These are phyloP conservation scores for Orussus abietinus DNA, from an alignment of 1,140 invertebrate species.

Conservation along the genomic window DNA sequence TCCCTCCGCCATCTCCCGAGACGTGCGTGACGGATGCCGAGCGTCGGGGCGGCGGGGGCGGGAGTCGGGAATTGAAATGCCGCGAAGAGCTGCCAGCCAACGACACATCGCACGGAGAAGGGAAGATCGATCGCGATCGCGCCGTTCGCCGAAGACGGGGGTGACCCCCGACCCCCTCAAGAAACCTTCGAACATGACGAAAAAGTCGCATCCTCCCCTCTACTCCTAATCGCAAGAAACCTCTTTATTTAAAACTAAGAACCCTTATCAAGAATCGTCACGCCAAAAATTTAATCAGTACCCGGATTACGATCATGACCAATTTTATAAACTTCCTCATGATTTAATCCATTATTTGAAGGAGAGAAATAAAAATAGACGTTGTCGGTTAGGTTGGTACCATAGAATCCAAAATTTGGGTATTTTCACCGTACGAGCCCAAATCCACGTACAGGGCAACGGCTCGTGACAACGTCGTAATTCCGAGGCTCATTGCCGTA, in stretches of 20 bases:
- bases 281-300: too few species aligned
- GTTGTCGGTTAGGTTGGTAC: neutral
- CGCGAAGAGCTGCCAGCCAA: neutral
- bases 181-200: too few species aligned
- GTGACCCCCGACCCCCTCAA: neutral
- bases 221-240: too few species aligned
- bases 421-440: conserved; percentile 1
- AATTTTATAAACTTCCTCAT: too few species aligned
- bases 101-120: neutral
- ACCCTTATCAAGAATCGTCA: too few species aligned
- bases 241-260: too few species aligned
- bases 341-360: too few species aligned
- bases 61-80: conserved; percentile 3
- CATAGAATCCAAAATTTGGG: neutral
- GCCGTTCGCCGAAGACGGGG: neutral
- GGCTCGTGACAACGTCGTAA: conserved; percentile 23
- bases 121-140: too few species aligned
- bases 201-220: too few species aligned
- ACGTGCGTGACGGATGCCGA: neutral
- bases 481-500: conserved; percentile 13
- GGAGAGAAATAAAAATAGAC: conserved; percentile 5
- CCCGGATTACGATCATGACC: too few species aligned
- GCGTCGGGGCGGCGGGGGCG: neutral
- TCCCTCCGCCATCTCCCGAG: neutral
- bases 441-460: conserved; percentile 10